These are phyloP conservation scores for Tetrapedia diversipes DNA, from an alignment of 2,888 invertebrate genomes.

Conservation along the genomic window DNA sequence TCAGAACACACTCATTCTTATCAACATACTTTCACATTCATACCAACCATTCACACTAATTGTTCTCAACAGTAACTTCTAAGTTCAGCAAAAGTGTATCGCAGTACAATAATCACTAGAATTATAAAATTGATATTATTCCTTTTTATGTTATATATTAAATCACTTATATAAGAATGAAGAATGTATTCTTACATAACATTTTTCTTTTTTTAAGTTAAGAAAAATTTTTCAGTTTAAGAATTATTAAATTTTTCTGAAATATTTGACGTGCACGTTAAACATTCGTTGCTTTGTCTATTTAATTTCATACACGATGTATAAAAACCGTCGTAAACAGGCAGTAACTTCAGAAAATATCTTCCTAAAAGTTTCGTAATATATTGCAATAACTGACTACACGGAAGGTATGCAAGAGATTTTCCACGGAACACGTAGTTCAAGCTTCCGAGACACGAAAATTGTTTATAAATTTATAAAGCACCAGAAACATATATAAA, in stretches of 20 bases:
- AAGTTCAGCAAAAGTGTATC: no score
- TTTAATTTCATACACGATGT: conserved; percentile 25
- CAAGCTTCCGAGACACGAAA: background rate
- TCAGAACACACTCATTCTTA: no score
- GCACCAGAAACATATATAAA: background rate
- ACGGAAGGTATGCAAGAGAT: conserved; percentile 7
- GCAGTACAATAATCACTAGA: no score
- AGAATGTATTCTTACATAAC: no score
- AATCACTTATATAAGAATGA: conserved; percentile 1
- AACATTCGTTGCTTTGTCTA: conserved; percentile 25
- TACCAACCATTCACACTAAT: no score
- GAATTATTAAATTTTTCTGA: conserved; percentile 6
- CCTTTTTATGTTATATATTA: background rate
- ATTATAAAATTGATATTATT: no score
- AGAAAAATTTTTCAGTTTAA: no score
- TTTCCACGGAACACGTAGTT: conserved; percentile 2
- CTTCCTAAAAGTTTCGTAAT: conserved; percentile 35
- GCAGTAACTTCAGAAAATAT: conserved; percentile 29
- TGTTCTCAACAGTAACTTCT: no score
- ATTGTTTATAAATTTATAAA: conserved; percentile 10
- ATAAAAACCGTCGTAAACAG: conserved; percentile 37
- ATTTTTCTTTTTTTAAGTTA: background rate
- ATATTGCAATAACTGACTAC: conserved; percentile 18
- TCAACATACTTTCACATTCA: no score
- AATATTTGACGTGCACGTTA: background rate